Conservation (phyloP, 1,140 invertebrate genomes). For the Manduca sexta region DNA sequence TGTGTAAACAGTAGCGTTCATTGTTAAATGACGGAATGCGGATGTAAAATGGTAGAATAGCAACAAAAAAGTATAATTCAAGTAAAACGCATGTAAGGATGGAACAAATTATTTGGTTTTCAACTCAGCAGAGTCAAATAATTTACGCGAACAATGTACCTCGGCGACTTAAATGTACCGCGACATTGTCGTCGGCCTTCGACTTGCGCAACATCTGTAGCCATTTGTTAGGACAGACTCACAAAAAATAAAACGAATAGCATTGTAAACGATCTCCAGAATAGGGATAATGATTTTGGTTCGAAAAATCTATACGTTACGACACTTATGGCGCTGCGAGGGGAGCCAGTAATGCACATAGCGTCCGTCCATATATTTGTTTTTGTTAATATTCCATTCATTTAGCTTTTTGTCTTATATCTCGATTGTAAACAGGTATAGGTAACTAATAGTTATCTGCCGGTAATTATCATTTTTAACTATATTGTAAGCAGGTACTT, state of each 20-base stretch:
- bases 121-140: conserved; percentile 19
- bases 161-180: conserved; percentile 8
- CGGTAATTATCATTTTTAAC: no score
- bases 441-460: no score
- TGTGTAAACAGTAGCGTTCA: no score
- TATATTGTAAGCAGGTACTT: no score
- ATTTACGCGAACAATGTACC: conserved; percentile 14
- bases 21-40: neutral
- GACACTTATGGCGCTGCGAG: neutral
- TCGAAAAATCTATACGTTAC: neutral
- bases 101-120: neutral
- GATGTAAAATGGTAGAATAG: neutral
- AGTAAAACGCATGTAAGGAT: neutral
- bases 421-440: no score
- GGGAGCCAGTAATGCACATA: no score
- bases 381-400: no score
- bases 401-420: no score
- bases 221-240: conserved; percentile 15
- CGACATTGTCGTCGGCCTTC: conserved; percentile 26
- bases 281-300: conserved; percentile 8
- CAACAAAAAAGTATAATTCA: no score
- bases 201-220: conserved; percentile 40
- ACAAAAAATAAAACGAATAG: conserved; percentile 31
- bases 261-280: conserved; percentile 11
- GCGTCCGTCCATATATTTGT: no score